Percentiles rank a stretch among this genome's conserved stretches.
Conservation (phyloP, 2,888 invertebrate species). For the Eugnorisma glareosa region DNA sequence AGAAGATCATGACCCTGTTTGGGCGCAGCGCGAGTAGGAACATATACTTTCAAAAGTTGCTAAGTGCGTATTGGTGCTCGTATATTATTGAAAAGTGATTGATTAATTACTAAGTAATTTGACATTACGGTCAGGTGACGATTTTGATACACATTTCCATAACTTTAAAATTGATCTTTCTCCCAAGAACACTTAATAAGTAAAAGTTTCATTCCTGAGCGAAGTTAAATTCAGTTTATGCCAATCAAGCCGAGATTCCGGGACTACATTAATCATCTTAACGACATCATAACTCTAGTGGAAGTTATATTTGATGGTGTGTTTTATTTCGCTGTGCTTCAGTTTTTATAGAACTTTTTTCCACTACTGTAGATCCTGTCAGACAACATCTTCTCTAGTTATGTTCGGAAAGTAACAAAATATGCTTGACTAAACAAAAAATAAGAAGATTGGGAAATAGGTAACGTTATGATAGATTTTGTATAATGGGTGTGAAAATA, state of each 20-base stretch:
- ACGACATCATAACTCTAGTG: slow-evolving; percentile 52
- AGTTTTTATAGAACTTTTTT: slow-evolving; percentile 4
- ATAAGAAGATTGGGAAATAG: not conserved
- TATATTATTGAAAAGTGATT: not conserved
- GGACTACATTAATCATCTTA: slow-evolving; percentile 58
- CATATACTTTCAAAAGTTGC: not conserved
- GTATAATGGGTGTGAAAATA: too few relatives aligned
- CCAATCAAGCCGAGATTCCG: slow-evolving; percentile 49
- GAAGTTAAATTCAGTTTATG: slow-evolving; percentile 56
- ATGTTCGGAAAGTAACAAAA: not conserved
- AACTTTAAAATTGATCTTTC: slow-evolving; percentile 31
- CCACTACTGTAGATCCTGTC: slow-evolving; percentile 7
- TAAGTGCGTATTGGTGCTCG: not conserved
- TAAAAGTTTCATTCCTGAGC: slow-evolving; percentile 28
- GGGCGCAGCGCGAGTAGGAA: not conserved
- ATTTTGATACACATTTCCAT: not conserved
- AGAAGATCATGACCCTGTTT: not conserved
- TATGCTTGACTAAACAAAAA: not conserved
- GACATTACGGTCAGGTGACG: not conserved
- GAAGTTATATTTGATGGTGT: slow-evolving; percentile 45
- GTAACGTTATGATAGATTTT: not conserved
- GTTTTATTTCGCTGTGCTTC: slow-evolving; percentile 33
- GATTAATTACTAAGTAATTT: not conserved
- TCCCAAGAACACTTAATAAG: slow-evolving; percentile 18
- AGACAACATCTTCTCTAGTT: not conserved